Percentiles rank a stretch among this genome's conserved stretches.
Evolutionary conservation across 2,113 vertebrate species (phyloP).

Genomic region (Spizaetus ornatus): DNA sequence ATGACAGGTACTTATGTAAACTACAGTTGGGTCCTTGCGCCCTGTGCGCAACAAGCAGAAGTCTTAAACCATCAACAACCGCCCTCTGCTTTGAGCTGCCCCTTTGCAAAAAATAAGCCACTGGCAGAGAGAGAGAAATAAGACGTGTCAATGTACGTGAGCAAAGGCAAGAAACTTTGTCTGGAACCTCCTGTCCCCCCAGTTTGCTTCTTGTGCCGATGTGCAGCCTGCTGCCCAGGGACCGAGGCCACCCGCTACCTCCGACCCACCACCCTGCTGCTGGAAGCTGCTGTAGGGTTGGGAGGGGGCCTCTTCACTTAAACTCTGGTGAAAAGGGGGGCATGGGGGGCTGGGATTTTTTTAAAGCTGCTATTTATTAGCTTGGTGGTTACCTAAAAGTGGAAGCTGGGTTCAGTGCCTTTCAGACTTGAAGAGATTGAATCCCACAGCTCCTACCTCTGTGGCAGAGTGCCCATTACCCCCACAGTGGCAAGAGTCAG

Average conservation of each 20-base stretch:
- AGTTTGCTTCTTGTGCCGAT: not conserved
- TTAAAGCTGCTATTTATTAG: not conserved
- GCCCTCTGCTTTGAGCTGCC: not conserved
- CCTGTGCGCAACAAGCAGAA: not conserved
- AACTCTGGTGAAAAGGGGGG: accelerated
- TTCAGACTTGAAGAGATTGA: not conserved
- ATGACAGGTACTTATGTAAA: slow-evolving; percentile 56
- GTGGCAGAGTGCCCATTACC: not conserved
- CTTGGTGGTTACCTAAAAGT: not conserved
- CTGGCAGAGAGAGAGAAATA: not conserved
- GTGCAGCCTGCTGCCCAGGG: too few relatives aligned
- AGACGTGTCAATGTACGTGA: not conserved
- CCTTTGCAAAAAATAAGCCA: not conserved
- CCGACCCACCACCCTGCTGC: not conserved
- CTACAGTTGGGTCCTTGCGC: not conserved
- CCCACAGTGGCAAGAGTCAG: accelerated
- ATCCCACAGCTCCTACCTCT: not conserved
- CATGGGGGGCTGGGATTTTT: accelerated
- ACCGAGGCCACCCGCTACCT: not conserved
- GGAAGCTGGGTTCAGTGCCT: not conserved
- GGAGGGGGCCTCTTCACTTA: not conserved
- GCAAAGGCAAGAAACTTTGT: not conserved
- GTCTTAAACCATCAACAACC: slow-evolving; percentile 13
- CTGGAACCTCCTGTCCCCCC: not conserved
- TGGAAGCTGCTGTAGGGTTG: not conserved